Base-by-base conservation (phyloP, 1,140 invertebrate species). In the Drosophila funebris region DNA sequence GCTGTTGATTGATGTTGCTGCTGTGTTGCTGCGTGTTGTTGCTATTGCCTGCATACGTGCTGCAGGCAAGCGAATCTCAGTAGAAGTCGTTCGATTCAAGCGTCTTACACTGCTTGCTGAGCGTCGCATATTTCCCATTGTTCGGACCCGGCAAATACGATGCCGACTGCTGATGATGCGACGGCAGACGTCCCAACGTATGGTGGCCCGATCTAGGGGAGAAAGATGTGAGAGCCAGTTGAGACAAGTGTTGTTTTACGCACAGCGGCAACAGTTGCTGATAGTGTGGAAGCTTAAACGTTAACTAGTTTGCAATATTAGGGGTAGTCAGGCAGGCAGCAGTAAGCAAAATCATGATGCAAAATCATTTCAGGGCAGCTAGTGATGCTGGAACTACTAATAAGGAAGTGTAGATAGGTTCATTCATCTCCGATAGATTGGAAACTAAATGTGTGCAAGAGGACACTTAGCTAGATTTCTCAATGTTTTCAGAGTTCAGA, bases 71-170 rank as follows among this genome's bases (percentile, higher is more conserved):
- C 93, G 93, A 94, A 91, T 94, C 96, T 97, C 96, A 98, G 96
- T 98, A 98, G 93, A 97, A 98, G 93, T 98, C 97, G 87, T 95
- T 97, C 44, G 96, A 96, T 93, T 97, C 97, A n/a, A 97, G 93
- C 62, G 97, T 98, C 93, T 98, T 98, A 94, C 97, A 98, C 93
- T 97, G 96, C 93, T 97, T 97, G 94, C 96, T 97, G 91, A 98
- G 93, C 93, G 97, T 97, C 92, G 96, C 96, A 94, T 96, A 96
- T 94, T 96, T 96, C 92, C 96, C 95, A 94, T 95, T 95, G 92
- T 95, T 95, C 20, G 93, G 93, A 73, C 93, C 93, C 46, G 85
- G 76, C 58, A 91, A 36, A 71, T 92, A 88, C 8, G 90, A 78
- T 4, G 90, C 76, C 66, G 92, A 73, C 27, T 91, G 91, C 44